phyloP scores from a whole-genome alignment of 2,888 invertebrate genomes.

The Arge pagana region DNA sequence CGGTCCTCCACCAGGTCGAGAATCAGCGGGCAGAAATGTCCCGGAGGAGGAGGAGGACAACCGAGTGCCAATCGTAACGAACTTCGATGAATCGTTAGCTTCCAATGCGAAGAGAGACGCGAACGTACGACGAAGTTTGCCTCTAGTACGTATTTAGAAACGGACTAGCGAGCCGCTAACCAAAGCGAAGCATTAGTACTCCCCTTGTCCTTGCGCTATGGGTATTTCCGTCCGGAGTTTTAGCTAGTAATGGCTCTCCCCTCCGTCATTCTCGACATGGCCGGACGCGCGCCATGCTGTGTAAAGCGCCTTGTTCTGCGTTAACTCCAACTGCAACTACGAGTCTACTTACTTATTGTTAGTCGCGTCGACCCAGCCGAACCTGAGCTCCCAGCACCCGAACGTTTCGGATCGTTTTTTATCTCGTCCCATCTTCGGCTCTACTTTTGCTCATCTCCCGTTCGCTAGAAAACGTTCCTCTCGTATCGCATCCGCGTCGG shows the following conservation, averaged over 20 bases:
- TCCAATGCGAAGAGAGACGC: neutral
- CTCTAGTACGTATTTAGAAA: conserved; percentile 7
- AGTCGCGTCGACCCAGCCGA: conserved; percentile 11
- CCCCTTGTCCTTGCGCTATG: conserved; percentile 51
- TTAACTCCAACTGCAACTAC: conserved; percentile 18
- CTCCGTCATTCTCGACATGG: conserved; percentile 51
- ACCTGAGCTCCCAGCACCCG: conserved; percentile 4
- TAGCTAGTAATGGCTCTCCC: conserved; percentile 51
- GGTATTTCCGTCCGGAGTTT: conserved; percentile 55
- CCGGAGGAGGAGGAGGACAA: no score
- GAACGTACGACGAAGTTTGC: neutral
- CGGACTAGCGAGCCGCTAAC: conserved; percentile 7
- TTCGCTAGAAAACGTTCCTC: no score
- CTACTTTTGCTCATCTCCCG: neutral
- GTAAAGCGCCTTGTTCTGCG: conserved; percentile 36
- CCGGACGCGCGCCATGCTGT: conserved; percentile 51
- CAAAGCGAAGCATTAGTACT: conserved; percentile 21
- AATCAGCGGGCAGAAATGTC: no score
- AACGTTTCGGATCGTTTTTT: neutral
- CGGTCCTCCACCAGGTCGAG: no score
- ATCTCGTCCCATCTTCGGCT: neutral
- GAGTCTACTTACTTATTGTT: conserved; percentile 21
- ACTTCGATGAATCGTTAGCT: no score
- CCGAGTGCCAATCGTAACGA: no score
- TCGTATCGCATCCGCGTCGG: no score